Evolutionary conservation across 2,888 invertebrate species (phyloP).

Genomic region (Agrochola macilenta): DNA sequence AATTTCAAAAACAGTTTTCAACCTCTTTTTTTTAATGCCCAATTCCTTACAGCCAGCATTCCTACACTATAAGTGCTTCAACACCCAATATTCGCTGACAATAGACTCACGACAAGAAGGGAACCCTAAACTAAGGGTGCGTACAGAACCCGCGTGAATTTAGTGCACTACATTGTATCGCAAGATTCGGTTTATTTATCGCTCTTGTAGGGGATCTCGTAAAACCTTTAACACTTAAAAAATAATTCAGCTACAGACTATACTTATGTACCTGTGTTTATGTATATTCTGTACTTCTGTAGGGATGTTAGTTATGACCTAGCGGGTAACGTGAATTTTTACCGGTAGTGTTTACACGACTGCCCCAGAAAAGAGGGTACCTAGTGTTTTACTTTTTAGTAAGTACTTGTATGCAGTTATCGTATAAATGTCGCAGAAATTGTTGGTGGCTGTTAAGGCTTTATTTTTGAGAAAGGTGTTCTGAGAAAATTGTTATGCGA

Average conservation of each 20-base stretch:
- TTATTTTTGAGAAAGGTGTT: neutral
- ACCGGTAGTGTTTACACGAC: slow-evolving; percentile 15
- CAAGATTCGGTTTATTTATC: slow-evolving; percentile 76
- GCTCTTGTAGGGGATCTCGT: slow-evolving; percentile 68
- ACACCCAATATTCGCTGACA: slow-evolving; percentile 55
- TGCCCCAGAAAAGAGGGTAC: neutral
- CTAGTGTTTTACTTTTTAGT: slow-evolving; percentile 21
- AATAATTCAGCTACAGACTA: slow-evolving; percentile 75
- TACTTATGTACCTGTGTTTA: slow-evolving; percentile 46
- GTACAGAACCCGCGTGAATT: slow-evolving; percentile 63
- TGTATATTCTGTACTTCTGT: neutral
- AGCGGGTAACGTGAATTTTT: slow-evolving; percentile 33
- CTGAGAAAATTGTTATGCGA: neutral
- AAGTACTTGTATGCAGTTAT: slow-evolving; percentile 20
- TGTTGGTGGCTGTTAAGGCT: slow-evolving; percentile 14
- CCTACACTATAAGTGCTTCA: slow-evolving; percentile 42
- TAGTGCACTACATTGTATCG: slow-evolving; percentile 69
- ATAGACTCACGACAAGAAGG: slow-evolving; percentile 56
- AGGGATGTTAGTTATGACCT: slow-evolving; percentile 53
- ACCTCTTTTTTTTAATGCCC: neutral
- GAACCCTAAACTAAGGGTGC: slow-evolving; percentile 56
- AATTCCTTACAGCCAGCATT: slow-evolving; percentile 11
- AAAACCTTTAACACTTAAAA: slow-evolving; percentile 83
- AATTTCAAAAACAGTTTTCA: neutral
- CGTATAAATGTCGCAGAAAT: slow-evolving; percentile 7